Percentiles rank a stretch among this genome's conserved stretches.
Conservation (phyloP, 2,888 invertebrate species). For the Melanostoma scalare region DNA sequence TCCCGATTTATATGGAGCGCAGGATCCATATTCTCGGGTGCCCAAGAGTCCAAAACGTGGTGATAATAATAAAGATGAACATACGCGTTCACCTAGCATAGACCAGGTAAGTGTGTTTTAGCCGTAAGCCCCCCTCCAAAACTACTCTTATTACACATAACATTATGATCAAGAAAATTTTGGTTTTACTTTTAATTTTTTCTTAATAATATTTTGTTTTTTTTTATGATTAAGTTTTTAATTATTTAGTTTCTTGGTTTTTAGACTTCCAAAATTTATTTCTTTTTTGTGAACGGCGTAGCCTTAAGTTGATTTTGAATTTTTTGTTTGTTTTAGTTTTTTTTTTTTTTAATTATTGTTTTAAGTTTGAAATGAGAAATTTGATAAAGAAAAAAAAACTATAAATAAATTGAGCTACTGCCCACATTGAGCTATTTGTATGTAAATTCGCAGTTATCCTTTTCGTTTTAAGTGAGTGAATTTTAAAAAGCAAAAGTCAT, state of each 20-base stretch:
- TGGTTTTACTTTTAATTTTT: constrained; percentile 40
- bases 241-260: constrained; percentile 8
- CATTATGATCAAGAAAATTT: constrained; percentile 49
- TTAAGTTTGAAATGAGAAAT: constrained; percentile 43
- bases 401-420: constrained; percentile 32
- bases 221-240: constrained; percentile 15
- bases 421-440: constrained; percentile 39
- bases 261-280: constrained; percentile 30
- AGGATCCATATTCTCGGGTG: constrained; percentile 92
- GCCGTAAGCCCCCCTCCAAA: constrained; percentile 47
- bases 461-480: constrained; percentile 42
- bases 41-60: constrained; percentile 89
- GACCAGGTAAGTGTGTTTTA: constrained; percentile 89
- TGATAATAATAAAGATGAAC: constrained; percentile 83
- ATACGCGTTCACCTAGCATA: constrained; percentile 92
- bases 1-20: constrained; percentile 94
- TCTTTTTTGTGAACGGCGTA: constrained; percentile 33
- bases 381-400: constrained; percentile 47
- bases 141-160: constrained; percentile 32
- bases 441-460: constrained; percentile 33
- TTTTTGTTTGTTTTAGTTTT: constrained; percentile 29
- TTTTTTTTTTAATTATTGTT: constrained; percentile 24
- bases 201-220: constrained; percentile 25
- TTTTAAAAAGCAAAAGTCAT: constrained; percentile 62
- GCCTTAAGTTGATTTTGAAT: constrained; percentile 36